Evolutionary conservation across 1,140 invertebrate genomes (phyloP), one percentile per base, ranked within the genome.

Genomic region (Batillaria attramentaria): DNA sequence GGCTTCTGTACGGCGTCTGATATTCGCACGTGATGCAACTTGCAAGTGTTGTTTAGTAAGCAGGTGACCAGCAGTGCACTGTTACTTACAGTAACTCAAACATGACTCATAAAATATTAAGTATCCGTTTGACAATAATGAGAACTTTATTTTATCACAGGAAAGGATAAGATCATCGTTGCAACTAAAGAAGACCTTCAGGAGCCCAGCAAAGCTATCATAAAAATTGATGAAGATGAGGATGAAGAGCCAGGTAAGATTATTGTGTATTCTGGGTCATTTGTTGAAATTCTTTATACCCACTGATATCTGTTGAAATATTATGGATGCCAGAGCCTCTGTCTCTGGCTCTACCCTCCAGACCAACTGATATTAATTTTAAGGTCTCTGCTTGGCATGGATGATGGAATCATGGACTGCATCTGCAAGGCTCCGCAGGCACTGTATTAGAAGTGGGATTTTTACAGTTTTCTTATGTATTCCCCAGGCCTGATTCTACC

Each of bases 131-230:
- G 46, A 50, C 10, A 50, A 13, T 33, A 68, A 68, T 68, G 31
- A 33, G 16, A 24, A 62, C 4, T 72, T 28, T 54, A 6, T n/a
- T 31, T 78, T 72, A 3, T 33, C 79, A 41, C 79, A 88, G 94
- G 95, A 31, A 97, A 97, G 91, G 96, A 98, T 88, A 93, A 94
- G 79, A 94, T 97, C 6, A 94, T 97, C 77, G 96, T 97, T 91
- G 94, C 94, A 20, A 93, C 95, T 0, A 94, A 95, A 87, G 95
- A 96, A 89, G 95, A 97, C 85, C 90, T 94, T 6, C 79, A 87
- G 43, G 88, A 91, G 24, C 95, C 96, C 13, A 95, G 95, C 84
- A 94, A 90, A 76, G 93, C 96, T n/a, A 89, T 91, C 65, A 94
- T 95, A 8, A 93, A 94, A 84, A 93, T 94, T 20, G 82, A 84